Base-by-base conservation (phyloP, 92 coral and sea anemone species). In the Epizoanthus stellaris region DNA sequence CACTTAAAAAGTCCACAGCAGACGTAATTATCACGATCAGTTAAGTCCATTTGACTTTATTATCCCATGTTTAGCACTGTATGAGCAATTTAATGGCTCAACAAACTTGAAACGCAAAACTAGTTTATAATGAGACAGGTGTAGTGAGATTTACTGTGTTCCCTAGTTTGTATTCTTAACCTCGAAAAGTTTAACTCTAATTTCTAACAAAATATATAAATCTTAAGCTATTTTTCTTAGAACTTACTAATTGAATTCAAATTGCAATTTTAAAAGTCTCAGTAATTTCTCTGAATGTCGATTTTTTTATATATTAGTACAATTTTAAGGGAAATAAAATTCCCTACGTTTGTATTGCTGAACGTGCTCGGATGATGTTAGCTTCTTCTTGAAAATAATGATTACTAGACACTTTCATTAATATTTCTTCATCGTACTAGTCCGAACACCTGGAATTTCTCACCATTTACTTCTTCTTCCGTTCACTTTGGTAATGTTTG, bases 41-140 rank as follows among this genome's bases (percentile, higher is more conserved):
- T 13, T 42, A 79, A 43, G 47, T 76, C 82, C 67, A 79, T 63
- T 68, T 43, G 73, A 25, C 17, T 68, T 36, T 34, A 68, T 68
- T 68, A 38, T 38, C 47, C n/a, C 19, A 68, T 19, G 14, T 36
- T 40, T 68, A 13, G 21, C 20, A 14, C 73, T 38, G 56, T 49
- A 49, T 49, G 14, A 8, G 56, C 14, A 49, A 49, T 49, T 49
- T 49, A 49, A 49, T 49, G 56, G 11, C 14, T 68, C 42, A 38
- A 8, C n/a, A 2, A 36, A 38, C 47, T 68, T 38, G 47, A 36
- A 68, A 68, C 49, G 42, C 73, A 34, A 19, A 38, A 12, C 73
- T 36, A n/a, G 7, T 38, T 67, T 20, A n/a, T 67, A 67, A 67
- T 67, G n/a, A n/a, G 39, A 30, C n/a, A 30, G 71, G 45, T 40